phyloP scores from a whole-genome alignment of 2,113 vertebrate genomes.

The Cyanoliseus patagonus region DNA sequence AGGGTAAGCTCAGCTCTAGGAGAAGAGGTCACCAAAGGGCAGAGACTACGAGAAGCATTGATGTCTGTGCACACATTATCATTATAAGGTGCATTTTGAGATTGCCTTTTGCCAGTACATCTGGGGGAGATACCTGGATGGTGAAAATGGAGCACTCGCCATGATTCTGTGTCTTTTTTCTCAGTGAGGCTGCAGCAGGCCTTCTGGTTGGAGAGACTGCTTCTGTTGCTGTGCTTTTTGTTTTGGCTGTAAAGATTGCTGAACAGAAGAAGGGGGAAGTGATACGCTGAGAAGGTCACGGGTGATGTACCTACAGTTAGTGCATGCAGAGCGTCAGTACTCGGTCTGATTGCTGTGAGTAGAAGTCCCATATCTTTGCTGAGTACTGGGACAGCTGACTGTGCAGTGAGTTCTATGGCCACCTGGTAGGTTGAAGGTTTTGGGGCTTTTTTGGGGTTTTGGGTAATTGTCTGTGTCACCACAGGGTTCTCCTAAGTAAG shows the following conservation, averaged over 20 bases:
- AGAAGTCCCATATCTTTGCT: background rate
- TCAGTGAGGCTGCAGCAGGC: background rate
- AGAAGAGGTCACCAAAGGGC: background rate
- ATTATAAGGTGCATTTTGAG: background rate
- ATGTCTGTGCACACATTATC: accelerated
- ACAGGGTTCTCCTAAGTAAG: background rate
- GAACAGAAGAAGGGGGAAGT: background rate
- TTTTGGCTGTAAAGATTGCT: background rate
- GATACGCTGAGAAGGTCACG: background rate
- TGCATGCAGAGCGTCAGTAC: background rate
- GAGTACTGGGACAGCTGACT: background rate
- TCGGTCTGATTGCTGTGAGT: background rate
- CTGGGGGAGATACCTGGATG: background rate
- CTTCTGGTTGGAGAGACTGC: background rate
- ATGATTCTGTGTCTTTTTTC: background rate
- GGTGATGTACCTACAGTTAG: background rate
- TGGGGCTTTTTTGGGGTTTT: background rate
- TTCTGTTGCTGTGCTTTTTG: background rate
- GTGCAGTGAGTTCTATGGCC: background rate
- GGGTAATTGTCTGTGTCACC: background rate
- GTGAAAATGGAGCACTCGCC: background rate
- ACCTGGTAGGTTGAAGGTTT: background rate
- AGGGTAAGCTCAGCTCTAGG: background rate
- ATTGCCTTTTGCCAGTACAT: background rate
- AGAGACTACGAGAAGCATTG: background rate